Evolutionary conservation across 2,888 invertebrate species (phyloP).

Genomic region (Caenorhabditis sp.): DNA sequence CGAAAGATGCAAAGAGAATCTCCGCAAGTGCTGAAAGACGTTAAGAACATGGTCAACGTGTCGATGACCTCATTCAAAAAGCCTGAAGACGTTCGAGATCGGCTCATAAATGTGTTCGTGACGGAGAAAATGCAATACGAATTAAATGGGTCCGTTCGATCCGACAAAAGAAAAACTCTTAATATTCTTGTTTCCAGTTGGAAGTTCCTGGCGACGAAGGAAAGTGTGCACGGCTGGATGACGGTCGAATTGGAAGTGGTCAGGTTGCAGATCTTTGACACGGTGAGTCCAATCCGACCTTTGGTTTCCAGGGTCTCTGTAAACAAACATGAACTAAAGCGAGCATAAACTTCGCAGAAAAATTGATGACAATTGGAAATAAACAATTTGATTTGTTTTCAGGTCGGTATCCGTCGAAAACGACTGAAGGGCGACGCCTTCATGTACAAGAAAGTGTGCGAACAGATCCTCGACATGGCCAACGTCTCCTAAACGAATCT

Average conservation of each 20-base stretch:
- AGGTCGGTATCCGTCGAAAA: constrained; percentile 84
- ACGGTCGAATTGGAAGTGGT: constrained; percentile 86
- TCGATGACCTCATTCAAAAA: constrained; percentile 85
- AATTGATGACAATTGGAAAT: too few species aligned
- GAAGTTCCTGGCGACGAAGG: constrained; percentile 84
- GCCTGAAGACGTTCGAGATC: constrained; percentile 84
- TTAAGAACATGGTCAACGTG: constrained; percentile 84
- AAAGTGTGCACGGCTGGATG: constrained; percentile 81
- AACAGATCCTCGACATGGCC: constrained; percentile 83
- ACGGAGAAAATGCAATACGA: constrained; percentile 69
- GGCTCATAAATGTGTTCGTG: constrained; percentile 83
- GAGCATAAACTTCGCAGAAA: neutral
- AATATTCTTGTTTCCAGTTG: constrained; percentile 81
- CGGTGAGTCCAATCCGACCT: constrained; percentile 42
- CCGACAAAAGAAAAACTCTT: neutral
- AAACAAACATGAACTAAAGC: constrained; percentile 3
- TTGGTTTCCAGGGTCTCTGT: neutral
- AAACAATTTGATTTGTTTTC: too few species aligned
- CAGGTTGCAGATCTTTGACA: constrained; percentile 80
- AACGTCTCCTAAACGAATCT: constrained; percentile 44
- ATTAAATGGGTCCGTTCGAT: constrained; percentile 66
- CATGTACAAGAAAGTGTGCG: constrained; percentile 88
- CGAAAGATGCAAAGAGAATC: constrained; percentile 74
- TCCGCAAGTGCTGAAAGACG: constrained; percentile 64
- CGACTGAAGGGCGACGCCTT: constrained; percentile 87